Base-by-base conservation (phyloP, 2,113 vertebrate genomes). In the Neoarius graeffei region DNA sequence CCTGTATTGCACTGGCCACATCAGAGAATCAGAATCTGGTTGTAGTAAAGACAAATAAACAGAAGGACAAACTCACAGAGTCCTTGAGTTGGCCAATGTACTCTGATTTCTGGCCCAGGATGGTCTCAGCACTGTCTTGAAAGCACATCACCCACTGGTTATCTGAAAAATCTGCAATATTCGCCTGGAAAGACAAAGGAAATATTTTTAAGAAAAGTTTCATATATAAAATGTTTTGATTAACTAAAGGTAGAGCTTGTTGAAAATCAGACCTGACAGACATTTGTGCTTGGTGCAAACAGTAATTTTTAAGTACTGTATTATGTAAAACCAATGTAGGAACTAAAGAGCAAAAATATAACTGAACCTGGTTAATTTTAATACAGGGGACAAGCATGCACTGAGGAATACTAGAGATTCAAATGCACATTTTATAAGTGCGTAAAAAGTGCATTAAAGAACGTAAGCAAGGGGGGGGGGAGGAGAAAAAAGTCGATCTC, bases 91-190 rank as follows among this genome's bases (percentile, higher is more conserved):
- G 97, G 73, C 98, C 98, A 20, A 99, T 93, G 90, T 98, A 97
- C 89, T 95, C 94, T 8, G 97, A 90, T 0, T 94, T 99, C 86
- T 99, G 97, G 86, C 98, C 98, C 74, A 99, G 95, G 91, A 99
- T 97, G 85, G 96, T 93, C 93, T 99, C 98, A 1, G 97, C 98
- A 57, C 95, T 93, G 54, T 99, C 98, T 92, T 99, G 98, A 95
- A 99, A 99, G 92, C 98, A 99, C 7, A 97, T 99, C 91, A 99
- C 95, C 98, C 98, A 99, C 93, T 99, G 98, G 91, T 99, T 99
- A 86, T 99, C 97, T 0, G 95, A 94, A 81, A 96, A 96, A 92
- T 99, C 98, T 11, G 98, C 97, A 91, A 99, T 95, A 92, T 99
- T 99, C 87, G 95, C 96, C 98, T 99, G 93, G 83, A 79, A 85